phyloP scores from a whole-genome alignment of 2,888 invertebrate genomes.

The Osmoderma eremita region DNA sequence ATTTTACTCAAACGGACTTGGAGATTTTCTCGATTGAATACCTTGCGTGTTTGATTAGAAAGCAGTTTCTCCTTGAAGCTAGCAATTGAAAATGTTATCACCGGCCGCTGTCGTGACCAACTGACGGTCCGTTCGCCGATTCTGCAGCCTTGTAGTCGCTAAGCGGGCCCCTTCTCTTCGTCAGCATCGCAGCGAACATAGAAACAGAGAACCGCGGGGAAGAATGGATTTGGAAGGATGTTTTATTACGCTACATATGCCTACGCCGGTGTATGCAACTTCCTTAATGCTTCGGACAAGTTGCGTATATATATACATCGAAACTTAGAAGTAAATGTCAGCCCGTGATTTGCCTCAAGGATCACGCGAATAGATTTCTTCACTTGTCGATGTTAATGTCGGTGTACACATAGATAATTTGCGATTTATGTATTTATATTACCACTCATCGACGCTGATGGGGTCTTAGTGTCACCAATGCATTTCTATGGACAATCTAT shows the following conservation, averaged over 20 bases:
- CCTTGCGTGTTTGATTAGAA: not conserved
- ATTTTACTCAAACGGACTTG: slow-evolving; percentile 8
- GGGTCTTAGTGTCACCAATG: too few species aligned
- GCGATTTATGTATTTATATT: too few species aligned
- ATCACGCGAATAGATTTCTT: slow-evolving; percentile 10
- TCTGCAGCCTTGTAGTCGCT: slow-evolving; percentile 58
- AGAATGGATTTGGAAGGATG: slow-evolving; percentile 29
- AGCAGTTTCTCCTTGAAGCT: not conserved
- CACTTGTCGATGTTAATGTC: not conserved
- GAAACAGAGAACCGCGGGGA: slow-evolving; percentile 19
- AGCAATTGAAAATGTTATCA: slow-evolving; percentile 47
- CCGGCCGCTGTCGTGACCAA: slow-evolving; percentile 59
- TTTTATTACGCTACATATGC: slow-evolving; percentile 19
- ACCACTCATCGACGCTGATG: too few species aligned
- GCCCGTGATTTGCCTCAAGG: not conserved
- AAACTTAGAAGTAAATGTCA: slow-evolving; percentile 10
- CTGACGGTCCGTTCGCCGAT: slow-evolving; percentile 55
- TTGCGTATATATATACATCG: not conserved
- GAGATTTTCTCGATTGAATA: not conserved
- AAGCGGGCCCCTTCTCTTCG: slow-evolving; percentile 52
- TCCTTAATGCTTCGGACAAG: slow-evolving; percentile 26
- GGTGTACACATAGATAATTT: too few species aligned
- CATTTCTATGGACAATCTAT: too few species aligned
- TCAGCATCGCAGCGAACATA: slow-evolving; percentile 20
- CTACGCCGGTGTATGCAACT: slow-evolving; percentile 25